Conservation (phyloP, 2,888 invertebrate species). For the Dascillus cervinus region DNA sequence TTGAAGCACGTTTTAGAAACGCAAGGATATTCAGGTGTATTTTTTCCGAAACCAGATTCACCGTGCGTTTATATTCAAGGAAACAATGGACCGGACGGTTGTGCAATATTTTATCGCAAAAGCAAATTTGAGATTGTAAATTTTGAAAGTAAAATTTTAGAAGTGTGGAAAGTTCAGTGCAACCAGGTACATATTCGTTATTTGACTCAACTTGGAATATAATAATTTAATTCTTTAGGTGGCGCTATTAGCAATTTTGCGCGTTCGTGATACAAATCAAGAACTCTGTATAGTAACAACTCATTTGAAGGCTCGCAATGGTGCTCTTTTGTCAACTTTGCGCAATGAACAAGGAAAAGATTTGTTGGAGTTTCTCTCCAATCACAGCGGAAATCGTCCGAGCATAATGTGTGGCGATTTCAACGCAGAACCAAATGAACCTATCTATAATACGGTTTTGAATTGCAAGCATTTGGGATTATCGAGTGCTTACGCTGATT, state of each 20-base stretch:
- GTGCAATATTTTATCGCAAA: constrained; percentile 63
- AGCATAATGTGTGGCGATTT: constrained; percentile 66
- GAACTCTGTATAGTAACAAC: constrained; percentile 63
- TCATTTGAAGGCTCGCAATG: constrained; percentile 65
- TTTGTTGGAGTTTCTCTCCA: constrained; percentile 49
- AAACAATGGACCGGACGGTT: constrained; percentile 72
- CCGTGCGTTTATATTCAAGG: constrained; percentile 64
- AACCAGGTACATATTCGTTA: constrained; percentile 49
- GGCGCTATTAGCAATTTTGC: constrained; percentile 51
- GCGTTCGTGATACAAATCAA: constrained; percentile 47
- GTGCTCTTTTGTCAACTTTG: constrained; percentile 57
- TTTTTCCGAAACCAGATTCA: constrained; percentile 70
- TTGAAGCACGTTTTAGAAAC: constrained; percentile 53
- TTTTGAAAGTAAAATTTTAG: constrained; percentile 52
- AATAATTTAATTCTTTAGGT: too few relatives aligned
- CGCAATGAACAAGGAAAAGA: constrained; percentile 67
- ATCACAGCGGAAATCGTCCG: constrained; percentile 47
- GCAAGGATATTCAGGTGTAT: constrained; percentile 60
- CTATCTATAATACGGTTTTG: constrained; percentile 56
- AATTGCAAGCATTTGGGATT: constrained; percentile 40
- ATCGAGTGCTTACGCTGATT: constrained; percentile 49
- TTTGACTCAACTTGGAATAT: background rate
- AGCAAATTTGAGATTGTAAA: constrained; percentile 54
- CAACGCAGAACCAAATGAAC: constrained; percentile 66
- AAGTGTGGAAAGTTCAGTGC: constrained; percentile 67